Evolutionary conservation across 2,113 vertebrate species (phyloP).

Genomic region (Marcusenius ussheri): DNA sequence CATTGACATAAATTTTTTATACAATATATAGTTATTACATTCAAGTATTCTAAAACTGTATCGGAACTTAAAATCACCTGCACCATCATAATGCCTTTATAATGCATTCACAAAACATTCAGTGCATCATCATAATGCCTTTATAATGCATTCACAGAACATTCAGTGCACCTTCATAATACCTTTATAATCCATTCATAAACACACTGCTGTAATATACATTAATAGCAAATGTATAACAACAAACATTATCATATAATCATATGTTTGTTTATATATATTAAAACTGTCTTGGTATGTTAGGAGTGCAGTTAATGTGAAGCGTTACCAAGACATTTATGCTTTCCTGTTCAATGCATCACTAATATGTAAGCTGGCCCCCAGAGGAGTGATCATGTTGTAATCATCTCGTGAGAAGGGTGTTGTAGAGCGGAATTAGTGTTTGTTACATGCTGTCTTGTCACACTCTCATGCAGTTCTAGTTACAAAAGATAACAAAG

Average conservation of each 20-base stretch:
- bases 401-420: slow-evolving; percentile 15
- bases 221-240: background rate
- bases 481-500: background rate
- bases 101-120: too few relatives aligned
- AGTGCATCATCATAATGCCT: too few relatives aligned
- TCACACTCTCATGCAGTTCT: background rate
- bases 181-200: background rate
- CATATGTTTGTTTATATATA: background rate
- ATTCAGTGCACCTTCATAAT: too few relatives aligned
- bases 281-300: background rate
- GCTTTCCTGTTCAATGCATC: background rate
- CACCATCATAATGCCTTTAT: too few relatives aligned
- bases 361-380: slow-evolving; percentile 21
- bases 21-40: background rate
- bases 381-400: slow-evolving; percentile 13
- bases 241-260: background rate
- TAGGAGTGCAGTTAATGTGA: background rate
- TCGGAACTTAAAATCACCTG: background rate
- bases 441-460: slow-evolving; percentile 14
- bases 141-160: too few relatives aligned
- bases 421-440: slow-evolving; percentile 28
- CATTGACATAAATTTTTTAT: background rate
- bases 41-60: background rate
- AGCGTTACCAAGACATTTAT: background rate
- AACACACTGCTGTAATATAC: background rate